Evolutionary conservation across 2,797 vertebrate genomes (phyloP).

Genomic region (Thunnus albacares): DNA sequence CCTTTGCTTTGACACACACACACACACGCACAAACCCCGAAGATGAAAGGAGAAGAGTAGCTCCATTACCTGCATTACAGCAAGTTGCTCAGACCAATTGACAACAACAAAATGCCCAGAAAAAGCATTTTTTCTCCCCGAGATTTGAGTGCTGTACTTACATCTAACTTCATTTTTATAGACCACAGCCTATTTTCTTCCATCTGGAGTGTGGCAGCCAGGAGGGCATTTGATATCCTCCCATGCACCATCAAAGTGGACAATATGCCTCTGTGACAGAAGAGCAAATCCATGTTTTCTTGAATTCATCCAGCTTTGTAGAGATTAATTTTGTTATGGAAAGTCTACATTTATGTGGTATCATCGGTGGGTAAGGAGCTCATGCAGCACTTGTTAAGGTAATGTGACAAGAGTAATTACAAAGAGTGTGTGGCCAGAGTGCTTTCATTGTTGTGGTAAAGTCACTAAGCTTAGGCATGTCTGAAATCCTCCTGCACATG

Average conservation of each 20-base stretch:
- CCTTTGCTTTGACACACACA: slow-evolving; percentile 70
- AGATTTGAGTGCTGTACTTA: slow-evolving; percentile 96
- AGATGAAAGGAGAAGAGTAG: slow-evolving; percentile 96
- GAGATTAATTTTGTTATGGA: slow-evolving; percentile 89
- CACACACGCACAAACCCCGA: slow-evolving; percentile 75
- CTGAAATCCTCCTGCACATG: slow-evolving; percentile 27
- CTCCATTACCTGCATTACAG: slow-evolving; percentile 97
- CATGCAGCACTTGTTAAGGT: slow-evolving; percentile 32
- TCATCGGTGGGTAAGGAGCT: slow-evolving; percentile 64
- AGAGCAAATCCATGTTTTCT: slow-evolving; percentile 84
- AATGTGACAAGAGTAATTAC: slow-evolving; percentile 69
- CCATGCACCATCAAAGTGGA: slow-evolving; percentile 92
- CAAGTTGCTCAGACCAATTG: slow-evolving; percentile 91
- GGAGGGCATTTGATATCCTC: slow-evolving; percentile 96
- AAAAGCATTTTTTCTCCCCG: slow-evolving; percentile 91
- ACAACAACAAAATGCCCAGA: slow-evolving; percentile 94
- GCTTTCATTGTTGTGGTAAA: slow-evolving; percentile 28
- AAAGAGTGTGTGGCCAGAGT: slow-evolving; percentile 40
- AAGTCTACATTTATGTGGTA: slow-evolving; percentile 83
- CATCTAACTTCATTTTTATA: slow-evolving; percentile 95
- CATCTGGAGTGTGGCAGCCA: slow-evolving; percentile 90
- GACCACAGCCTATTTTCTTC: slow-evolving; percentile 93
- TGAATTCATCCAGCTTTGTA: slow-evolving; percentile 92
- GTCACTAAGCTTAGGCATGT: slow-evolving; percentile 27
- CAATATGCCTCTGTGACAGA: slow-evolving; percentile 90